Base-by-base conservation (phyloP, 1,140 invertebrate genomes). In the Trachymyrmex septentrionalis region DNA sequence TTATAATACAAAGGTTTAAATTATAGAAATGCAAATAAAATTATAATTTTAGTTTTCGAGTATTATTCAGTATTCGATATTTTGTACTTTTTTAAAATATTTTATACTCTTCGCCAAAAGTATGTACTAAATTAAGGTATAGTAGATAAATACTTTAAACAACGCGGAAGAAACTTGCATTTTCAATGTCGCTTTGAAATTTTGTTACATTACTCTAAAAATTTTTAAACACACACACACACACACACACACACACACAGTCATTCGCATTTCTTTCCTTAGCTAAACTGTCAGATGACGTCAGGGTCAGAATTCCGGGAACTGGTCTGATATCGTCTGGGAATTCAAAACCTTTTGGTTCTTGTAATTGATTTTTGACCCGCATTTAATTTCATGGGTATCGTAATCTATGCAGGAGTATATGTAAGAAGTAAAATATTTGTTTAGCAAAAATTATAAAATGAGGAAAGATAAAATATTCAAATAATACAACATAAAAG, bases 221-320 rank as follows among this genome's bases (percentile, higher is more conserved):
- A 63, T 75, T 75, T 3, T 12, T 0, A 38, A 4, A 44, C 38
- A 44, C 38, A 44, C 5, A 34, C 30, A 34, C 30, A 34, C 30
- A 34, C 30, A 34, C 30, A 34, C 30, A 30, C 3, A 30, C 30
- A 30, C 30, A 30, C 30, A 30, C 30, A 30, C 30, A 10, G 10
- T n/a, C 9, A 55, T 19, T 80, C 14, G n/a, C 9, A 14, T n/a
- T 55, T 80, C 10, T n/a, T 64, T 69, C 30, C 16, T 4, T 53
- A 67, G 9, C n/a, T 80, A 67, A 67, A 4, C n/a, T 48, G 21
- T 21, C n/a, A 69, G 64, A 69, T 69, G 63, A 80, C n/a, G 63
- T 69, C 48, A 80, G 64, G 48, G 30, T 69, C 9, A 21, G 21
- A 53, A 44, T 80, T 80, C 64, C 21, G 2, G 5, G 64, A 67